A percentile compares a stretch with the other conserved stretches of the same genome.
These are phyloP conservation scores for Drosophila austrosaltans DNA, from an alignment of 2,888 invertebrate species.

Conservation along the genomic window DNA sequence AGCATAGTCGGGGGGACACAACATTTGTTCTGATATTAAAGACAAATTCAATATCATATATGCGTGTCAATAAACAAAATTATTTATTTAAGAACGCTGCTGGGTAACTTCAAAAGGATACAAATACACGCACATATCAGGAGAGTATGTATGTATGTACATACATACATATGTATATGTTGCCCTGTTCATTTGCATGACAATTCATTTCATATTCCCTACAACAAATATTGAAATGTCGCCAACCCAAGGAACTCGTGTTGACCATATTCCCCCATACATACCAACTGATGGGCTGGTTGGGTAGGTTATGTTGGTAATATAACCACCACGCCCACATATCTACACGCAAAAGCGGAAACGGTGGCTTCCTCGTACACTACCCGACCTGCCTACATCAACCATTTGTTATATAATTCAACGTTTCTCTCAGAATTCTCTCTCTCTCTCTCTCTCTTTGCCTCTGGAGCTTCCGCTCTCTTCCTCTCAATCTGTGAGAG, in stretches of 20 bases:
- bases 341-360: slow-evolving; percentile 47
- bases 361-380: slow-evolving; percentile 21
- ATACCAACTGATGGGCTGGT: slow-evolving; percentile 17
- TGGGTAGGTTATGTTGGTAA: slow-evolving; percentile 17
- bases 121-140: slow-evolving; percentile 16
- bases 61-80: slow-evolving; percentile 26
- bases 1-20: slow-evolving; percentile 9
- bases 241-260: slow-evolving; percentile 22
- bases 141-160: slow-evolving; percentile 13
- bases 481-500: slow-evolving; percentile 12
- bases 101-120: slow-evolving; percentile 12
- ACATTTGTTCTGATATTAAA: slow-evolving; percentile 1
- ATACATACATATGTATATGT: slow-evolving; percentile 12
- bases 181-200: slow-evolving; percentile 37
- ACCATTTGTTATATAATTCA: slow-evolving; percentile 64
- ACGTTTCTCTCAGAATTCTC: slow-evolving; percentile 12
- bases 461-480: slow-evolving; percentile 17
- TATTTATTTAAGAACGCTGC: slow-evolving; percentile 29
- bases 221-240: slow-evolving; percentile 21
- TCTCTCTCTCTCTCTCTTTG: slow-evolving; percentile 16
- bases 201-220: slow-evolving; percentile 43
- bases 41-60: slow-evolving; percentile 39
- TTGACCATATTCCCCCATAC: slow-evolving; percentile 51
- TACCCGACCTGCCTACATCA: not conserved
- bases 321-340: slow-evolving; percentile 66